phyloP scores from a whole-genome alignment of 2,888 invertebrate genomes.

The Biston betularia region DNA sequence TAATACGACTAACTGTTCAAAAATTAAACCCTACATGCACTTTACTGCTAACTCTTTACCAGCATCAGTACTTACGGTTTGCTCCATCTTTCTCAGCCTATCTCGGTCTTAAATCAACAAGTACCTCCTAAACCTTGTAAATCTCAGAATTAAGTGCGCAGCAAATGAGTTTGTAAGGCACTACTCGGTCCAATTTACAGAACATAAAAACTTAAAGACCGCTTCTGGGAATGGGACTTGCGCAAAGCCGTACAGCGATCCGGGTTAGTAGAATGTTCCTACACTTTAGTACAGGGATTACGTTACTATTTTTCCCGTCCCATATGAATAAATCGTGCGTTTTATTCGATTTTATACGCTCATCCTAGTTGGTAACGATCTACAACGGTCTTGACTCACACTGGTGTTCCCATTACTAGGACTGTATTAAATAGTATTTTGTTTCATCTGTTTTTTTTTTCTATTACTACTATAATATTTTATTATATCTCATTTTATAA shows the following conservation, averaged over 20 bases:
- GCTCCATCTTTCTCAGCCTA: slow-evolving; percentile 17
- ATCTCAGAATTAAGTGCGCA: slow-evolving; percentile 35
- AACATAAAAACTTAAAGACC: slow-evolving; percentile 44
- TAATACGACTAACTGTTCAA: too few relatives aligned
- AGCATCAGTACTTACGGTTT: not conserved
- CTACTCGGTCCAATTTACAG: slow-evolving; percentile 41
- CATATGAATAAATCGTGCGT: slow-evolving; percentile 58
- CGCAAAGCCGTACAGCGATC: slow-evolving; percentile 47
- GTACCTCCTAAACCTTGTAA: slow-evolving; percentile 36
- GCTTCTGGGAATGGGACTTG: slow-evolving; percentile 38
- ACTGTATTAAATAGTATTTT: slow-evolving; percentile 15
- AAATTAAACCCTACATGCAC: too few relatives aligned
- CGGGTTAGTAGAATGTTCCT: slow-evolving; percentile 49
- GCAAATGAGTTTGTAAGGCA: slow-evolving; percentile 36
- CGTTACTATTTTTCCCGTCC: slow-evolving; percentile 53
- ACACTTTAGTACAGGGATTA: slow-evolving; percentile 60
- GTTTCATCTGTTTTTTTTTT: too few relatives aligned
- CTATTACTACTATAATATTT: too few relatives aligned
- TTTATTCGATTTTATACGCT: slow-evolving; percentile 58
- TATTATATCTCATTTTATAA: too few relatives aligned
- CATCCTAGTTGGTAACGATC: slow-evolving; percentile 54
- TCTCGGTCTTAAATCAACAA: slow-evolving; percentile 35
- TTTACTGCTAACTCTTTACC: not conserved
- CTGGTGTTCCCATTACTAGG: slow-evolving; percentile 6
- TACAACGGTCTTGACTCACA: slow-evolving; percentile 35